Evolutionary conservation across 2,797 vertebrate species (phyloP), one percentile per base, ranked within the genome.

Genomic region (Delichon dasypus): DNA sequence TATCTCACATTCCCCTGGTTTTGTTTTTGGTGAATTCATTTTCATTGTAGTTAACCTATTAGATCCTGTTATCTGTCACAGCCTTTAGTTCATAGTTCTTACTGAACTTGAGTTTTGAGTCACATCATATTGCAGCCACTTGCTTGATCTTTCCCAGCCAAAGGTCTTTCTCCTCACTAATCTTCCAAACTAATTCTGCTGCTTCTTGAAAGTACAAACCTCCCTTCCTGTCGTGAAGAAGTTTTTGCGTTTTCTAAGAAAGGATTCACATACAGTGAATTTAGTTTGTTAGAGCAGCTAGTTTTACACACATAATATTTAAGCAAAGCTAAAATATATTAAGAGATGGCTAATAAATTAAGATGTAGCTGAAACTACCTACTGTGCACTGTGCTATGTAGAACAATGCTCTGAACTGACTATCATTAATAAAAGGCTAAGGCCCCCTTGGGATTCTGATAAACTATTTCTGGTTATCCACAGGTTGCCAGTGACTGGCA

Each of bases 61-160:
- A 76, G 16, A 53, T 47, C 4, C 26, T 61, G 11, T 48, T 74
- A 36, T 21, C 5, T 62, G 23, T 64, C n/a, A 34, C 1, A 5
- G 44, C 13, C 22, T 19, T 71, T 53, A 87, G n/a, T 21, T 65
- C 72, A 73, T 21, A 58, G 4, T 8, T 83, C 27, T n/a, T 42
- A 9, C 6, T 71, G 16, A 83, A 22, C 26, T 45, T 60, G 29
- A 78, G n/a, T 71, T 93, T 60, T 6, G 3, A 70, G 27, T 27
- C 5, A 6, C 11, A 34, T 72, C 26, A 53, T 29, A 45, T 6
- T 0, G 0, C 11, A 53, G 36, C n/a, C 0, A 0, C 51, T 60
- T 71, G 30, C 22, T 64, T 34, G 11, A 19, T 74, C 50, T 83
- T 88, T 79, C 44, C 16, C 4, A 5, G 29, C 3, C 26, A 70